A percentile compares a stretch with the other conserved stretches of the same genome.
Conservation (phyloP, 2,797 vertebrate genomes). For the Numenius phaeopus region DNA sequence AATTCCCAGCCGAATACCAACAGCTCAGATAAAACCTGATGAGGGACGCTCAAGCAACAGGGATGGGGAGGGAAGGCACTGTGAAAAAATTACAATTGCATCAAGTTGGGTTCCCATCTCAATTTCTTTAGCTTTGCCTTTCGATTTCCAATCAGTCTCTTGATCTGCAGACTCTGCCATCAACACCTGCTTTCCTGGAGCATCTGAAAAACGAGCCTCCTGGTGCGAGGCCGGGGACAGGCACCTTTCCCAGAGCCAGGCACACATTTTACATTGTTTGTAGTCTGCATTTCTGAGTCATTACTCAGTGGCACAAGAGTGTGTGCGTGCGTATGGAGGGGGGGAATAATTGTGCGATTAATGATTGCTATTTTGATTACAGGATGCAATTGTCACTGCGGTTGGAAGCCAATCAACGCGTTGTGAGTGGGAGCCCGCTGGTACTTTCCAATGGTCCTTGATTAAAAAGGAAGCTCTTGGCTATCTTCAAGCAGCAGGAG, state of each 20-base stretch:
- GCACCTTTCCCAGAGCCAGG: background rate
- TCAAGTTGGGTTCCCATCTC: background rate
- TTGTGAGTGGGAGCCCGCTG: conserved; percentile 65
- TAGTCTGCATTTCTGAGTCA: background rate
- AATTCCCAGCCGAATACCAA: rapidly evolving
- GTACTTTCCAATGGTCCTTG: conserved; percentile 68
- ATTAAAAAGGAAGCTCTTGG: conserved; percentile 73
- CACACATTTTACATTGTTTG: background rate
- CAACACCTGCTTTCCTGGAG: background rate
- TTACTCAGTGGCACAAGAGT: background rate
- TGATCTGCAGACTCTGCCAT: rapidly evolving
- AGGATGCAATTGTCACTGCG: conserved; percentile 73
- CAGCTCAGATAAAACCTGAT: background rate
- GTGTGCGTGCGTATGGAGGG: background rate
- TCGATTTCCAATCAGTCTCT: background rate
- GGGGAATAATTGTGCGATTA: conserved; percentile 59
- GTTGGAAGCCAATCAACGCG: conserved; percentile 70
- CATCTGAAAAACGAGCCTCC: background rate
- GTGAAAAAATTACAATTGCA: background rate
- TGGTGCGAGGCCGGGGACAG: rapidly evolving
- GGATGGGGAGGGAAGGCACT: no score
- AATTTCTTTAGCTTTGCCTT: background rate
- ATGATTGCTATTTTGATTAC: conserved; percentile 73
- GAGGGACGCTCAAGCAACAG: background rate
- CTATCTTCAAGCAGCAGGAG: conserved; percentile 61